These are phyloP conservation scores for Drepana falcataria DNA, from an alignment of 2,888 invertebrate species.

Conservation along the genomic window DNA sequence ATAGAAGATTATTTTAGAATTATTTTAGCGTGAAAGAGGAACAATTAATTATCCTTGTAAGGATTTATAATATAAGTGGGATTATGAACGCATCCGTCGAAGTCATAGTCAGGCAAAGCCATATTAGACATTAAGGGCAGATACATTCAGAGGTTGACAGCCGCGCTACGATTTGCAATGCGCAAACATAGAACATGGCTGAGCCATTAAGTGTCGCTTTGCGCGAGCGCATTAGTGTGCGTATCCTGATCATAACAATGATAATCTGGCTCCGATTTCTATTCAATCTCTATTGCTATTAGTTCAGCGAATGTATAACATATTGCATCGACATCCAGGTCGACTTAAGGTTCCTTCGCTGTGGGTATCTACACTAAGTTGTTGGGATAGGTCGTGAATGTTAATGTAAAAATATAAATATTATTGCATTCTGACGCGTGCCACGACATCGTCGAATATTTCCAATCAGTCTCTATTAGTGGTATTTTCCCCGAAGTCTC, in stretches of 20 bases:
- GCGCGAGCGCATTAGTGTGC: slow-evolving; percentile 12
- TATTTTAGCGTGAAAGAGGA: no score
- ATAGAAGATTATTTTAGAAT: no score
- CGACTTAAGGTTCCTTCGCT: neutral
- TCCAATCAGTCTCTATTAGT: no score
- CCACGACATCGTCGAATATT: neutral
- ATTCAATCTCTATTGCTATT: slow-evolving; percentile 3
- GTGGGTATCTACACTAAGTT: neutral
- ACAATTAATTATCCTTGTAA: no score
- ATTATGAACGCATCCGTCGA: no score
- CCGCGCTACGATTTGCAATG: neutral
- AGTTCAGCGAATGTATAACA: slow-evolving; percentile 1
- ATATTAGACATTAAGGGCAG: no score
- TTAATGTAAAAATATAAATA: neutral
- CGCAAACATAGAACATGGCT: slow-evolving; percentile 2
- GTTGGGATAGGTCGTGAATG: neutral
- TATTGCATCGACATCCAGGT: neutral
- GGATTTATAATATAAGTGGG: no score
- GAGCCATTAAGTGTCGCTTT: slow-evolving; percentile 1
- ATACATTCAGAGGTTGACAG: neutral
- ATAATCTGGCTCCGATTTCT: slow-evolving; percentile 3
- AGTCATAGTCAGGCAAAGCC: no score
- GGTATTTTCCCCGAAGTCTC: no score
- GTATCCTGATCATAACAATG: slow-evolving; percentile 19
- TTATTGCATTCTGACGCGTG: neutral